Percentiles rank a stretch among this genome's conserved stretches.
phyloP scores from a whole-genome alignment of 2,113 vertebrate species.

The Leucopsar rothschildi region DNA sequence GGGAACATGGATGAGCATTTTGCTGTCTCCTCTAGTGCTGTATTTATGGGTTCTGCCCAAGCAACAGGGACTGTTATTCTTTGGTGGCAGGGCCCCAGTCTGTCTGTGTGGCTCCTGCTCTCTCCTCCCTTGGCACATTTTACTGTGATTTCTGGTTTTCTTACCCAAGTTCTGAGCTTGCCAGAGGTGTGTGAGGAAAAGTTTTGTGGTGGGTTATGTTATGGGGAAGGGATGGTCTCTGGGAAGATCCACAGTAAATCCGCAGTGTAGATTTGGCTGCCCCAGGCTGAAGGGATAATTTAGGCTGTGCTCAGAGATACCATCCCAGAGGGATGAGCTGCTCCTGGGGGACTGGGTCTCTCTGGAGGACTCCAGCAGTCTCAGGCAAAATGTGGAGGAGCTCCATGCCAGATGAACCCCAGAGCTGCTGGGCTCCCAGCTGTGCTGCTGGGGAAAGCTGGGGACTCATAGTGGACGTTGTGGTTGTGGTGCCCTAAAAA shows the following conservation, averaged over 20 bases:
- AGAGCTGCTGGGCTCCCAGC: background rate
- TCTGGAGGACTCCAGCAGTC: background rate
- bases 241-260: too few relatives aligned
- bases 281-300: rapidly evolving
- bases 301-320: background rate
- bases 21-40: background rate
- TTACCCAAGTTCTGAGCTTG: background rate
- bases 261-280: background rate
- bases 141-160: background rate
- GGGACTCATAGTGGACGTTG: background rate
- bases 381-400: background rate
- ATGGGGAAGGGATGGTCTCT: background rate
- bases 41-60: rapidly evolving
- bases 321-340: background rate
- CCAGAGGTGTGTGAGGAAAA: background rate
- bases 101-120: background rate
- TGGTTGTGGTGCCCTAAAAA: background rate
- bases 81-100: too few relatives aligned
- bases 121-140: background rate
- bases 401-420: background rate
- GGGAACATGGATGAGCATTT: background rate
- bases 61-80: too few relatives aligned
- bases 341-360: background rate
- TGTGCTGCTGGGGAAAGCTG: background rate
- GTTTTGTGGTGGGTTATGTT: background rate